Conservation (phyloP, 2,888 invertebrate genomes). For the Achlya flavicornis region DNA sequence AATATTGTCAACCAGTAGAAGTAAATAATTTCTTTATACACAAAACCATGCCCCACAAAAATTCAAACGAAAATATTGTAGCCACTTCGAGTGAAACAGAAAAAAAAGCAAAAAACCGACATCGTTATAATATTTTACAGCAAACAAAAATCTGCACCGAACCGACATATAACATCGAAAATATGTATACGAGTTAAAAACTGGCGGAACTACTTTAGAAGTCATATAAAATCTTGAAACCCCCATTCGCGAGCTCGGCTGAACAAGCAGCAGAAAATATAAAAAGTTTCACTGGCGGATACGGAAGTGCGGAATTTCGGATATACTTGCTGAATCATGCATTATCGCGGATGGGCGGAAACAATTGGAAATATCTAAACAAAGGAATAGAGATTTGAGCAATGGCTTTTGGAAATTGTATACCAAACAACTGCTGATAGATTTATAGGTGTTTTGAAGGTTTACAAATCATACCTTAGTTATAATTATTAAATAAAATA, state of each 20-base stretch:
- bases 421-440: no score
- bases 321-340: conserved; percentile 13
- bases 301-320: conserved; percentile 25
- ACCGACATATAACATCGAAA: not conserved
- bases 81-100: not conserved
- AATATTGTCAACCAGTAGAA: not conserved
- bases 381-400: not conserved
- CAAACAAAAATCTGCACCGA: not conserved
- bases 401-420: not conserved
- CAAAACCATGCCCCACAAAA: not conserved
- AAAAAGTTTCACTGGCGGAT: conserved; percentile 33
- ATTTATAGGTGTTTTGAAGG: no score
- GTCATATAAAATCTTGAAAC: conserved; percentile 52
- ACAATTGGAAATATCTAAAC: conserved; percentile 4
- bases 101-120: not conserved
- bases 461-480: no score
- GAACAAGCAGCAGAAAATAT: conserved; percentile 25
- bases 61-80: not conserved
- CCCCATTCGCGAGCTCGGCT: conserved; percentile 22
- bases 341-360: conserved; percentile 2
- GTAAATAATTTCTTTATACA: not conserved
- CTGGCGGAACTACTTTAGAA: conserved; percentile 46
- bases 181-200: conserved; percentile 21
- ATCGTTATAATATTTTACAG: not conserved
- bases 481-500: no score